These are phyloP conservation scores for Rhincodon typus DNA, from an alignment of 2,797 vertebrate species.

Conservation along the genomic window DNA sequence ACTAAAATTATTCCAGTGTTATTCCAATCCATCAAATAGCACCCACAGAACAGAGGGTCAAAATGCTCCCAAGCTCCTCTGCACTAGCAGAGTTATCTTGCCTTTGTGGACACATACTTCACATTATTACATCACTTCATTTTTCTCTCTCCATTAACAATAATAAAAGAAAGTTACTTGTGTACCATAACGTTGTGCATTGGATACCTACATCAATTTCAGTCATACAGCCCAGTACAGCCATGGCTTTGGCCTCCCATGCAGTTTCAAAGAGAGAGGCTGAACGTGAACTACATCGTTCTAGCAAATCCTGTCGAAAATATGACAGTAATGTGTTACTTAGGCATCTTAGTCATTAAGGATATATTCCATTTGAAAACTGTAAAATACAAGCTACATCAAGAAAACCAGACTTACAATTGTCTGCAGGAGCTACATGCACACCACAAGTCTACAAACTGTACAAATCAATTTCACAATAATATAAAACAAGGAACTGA, in stretches of 20 bases:
- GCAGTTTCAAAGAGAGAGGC: conserved; percentile 80
- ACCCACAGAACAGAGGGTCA: not conserved
- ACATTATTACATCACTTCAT: not conserved
- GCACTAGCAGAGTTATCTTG: not conserved
- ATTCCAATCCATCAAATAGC: not conserved
- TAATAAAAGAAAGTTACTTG: not conserved
- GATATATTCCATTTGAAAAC: not conserved
- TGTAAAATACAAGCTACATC: not conserved
- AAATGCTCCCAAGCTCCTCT: not conserved
- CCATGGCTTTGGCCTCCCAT: conserved; percentile 92
- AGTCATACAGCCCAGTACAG: conserved; percentile 76
- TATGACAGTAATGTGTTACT: not conserved
- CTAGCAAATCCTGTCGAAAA: conserved; percentile 75
- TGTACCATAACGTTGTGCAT: not conserved
- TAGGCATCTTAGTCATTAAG: not conserved
- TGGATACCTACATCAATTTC: conserved; percentile 76
- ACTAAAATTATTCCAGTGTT: not conserved
- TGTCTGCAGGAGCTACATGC: not conserved
- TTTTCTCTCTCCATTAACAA: not conserved
- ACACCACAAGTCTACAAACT: not conserved
- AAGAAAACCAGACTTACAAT: not conserved
- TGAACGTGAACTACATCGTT: conserved; percentile 74
- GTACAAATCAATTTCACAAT: not conserved
- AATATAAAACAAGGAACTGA: no score
- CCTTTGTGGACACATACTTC: not conserved